A percentile compares a stretch with the other conserved stretches of the same genome.
Evolutionary conservation across 2,113 vertebrate species (phyloP).

Genomic region (Cynocephalus volans): DNA sequence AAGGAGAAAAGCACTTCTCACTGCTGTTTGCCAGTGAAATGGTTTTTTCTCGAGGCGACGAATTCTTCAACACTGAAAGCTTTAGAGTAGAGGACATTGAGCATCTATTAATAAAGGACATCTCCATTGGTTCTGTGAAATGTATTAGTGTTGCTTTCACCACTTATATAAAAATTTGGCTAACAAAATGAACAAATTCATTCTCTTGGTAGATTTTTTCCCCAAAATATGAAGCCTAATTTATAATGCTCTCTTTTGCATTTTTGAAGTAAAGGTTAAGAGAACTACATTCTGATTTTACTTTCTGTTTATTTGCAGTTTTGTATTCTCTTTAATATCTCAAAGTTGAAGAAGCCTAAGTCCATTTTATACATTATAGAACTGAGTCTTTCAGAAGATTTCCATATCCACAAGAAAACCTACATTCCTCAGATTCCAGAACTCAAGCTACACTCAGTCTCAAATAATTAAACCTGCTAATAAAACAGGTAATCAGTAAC

Average conservation of each 20-base stretch:
- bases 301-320: slow-evolving; percentile 70
- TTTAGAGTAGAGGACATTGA: background rate
- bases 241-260: background rate
- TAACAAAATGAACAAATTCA: slow-evolving; percentile 12
- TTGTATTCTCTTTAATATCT: background rate
- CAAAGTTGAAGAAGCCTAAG: slow-evolving; percentile 17
- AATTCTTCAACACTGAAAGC: slow-evolving; percentile 18
- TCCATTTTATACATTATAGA: slow-evolving; percentile 87
- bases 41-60: background rate
- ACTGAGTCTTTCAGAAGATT: slow-evolving; percentile 87
- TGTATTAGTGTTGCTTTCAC: background rate
- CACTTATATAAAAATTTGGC: slow-evolving; percentile 18
- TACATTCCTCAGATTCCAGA: slow-evolving; percentile 86
- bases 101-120: slow-evolving; percentile 16
- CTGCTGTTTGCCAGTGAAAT: background rate
- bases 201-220: background rate
- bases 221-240: background rate
- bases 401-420: slow-evolving; percentile 87
- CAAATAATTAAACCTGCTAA: slow-evolving; percentile 13
- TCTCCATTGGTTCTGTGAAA: slow-evolving; percentile 6
- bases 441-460: slow-evolving; percentile 63
- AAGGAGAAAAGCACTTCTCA: background rate
- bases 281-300: background rate
- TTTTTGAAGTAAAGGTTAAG: slow-evolving; percentile 51
- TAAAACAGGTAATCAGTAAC: slow-evolving; percentile 71